These are phyloP conservation scores for Rousettus madagascariensis DNA, from an alignment of 2,797 vertebrate genomes.

Conservation along the genomic window DNA sequence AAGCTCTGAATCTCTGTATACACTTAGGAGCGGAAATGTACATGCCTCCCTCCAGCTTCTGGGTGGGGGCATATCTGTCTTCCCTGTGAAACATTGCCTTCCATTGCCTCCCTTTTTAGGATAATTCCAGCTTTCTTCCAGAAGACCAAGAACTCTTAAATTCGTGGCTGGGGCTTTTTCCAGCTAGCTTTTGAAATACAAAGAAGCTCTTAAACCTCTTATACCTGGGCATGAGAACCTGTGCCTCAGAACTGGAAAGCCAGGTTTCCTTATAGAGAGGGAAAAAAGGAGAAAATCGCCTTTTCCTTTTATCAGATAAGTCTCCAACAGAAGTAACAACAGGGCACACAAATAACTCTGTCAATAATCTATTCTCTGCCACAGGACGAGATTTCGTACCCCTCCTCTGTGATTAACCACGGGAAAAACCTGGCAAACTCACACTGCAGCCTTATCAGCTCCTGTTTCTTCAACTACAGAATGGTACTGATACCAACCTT, in stretches of 20 bases:
- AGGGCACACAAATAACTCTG: not conserved
- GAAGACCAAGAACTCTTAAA: conserved; percentile 8
- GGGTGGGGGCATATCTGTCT: not conserved
- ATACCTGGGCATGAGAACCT: not conserved
- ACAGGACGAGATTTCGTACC: not conserved
- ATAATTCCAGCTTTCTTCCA: not conserved
- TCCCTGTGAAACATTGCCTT: not conserved
- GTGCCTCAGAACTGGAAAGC: not conserved
- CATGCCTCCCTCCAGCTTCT: not conserved
- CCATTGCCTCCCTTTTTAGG: not conserved
- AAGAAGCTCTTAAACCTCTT: not conserved
- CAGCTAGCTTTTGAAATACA: not conserved
- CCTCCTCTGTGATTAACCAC: not conserved
- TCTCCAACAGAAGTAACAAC: not conserved
- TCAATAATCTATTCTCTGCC: not conserved
- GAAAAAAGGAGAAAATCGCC: not conserved
- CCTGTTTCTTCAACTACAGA: not conserved
- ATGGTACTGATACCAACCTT: not conserved
- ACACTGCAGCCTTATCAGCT: not conserved
- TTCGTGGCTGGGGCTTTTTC: not conserved
- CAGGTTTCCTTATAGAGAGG: not conserved
- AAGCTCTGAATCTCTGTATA: not conserved
- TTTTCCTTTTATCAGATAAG: not conserved
- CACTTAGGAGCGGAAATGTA: not conserved
- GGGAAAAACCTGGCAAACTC: not conserved